Base-by-base conservation (phyloP, 1,140 invertebrate genomes). In the Pogonomyrmex barbatus region DNA sequence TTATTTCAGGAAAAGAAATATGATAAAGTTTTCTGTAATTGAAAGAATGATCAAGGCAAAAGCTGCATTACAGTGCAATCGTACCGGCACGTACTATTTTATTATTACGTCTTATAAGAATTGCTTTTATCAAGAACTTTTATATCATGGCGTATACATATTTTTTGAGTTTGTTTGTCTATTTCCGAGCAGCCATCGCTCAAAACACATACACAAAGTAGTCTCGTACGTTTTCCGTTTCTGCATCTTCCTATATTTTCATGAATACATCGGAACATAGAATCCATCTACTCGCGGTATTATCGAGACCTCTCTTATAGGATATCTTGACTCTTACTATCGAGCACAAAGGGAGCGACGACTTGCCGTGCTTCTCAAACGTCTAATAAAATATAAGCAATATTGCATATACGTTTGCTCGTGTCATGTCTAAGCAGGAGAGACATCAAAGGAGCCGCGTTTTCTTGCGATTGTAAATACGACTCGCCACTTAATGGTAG, bases 271-370 rank as follows among this genome's bases (percentile, higher is more conserved):
- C 81, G 45, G n/a, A 65, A 65, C 47, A 30, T 58, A 50, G 30
- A 10, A 58, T 60, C 33, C 65, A n/a, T 88, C 86, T 89, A 86
- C 84, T 85, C 85, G 83, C 67, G 78, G 71, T 86, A 90, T 87
- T 87, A 90, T 85, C 56, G 70, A 54, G 77, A 91, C 89, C 91
- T 90, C 88, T 87, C 88, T 79, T 85, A 88, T 85, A 88, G 89
- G 88, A 83, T 89, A 90, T 89, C 88, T 84, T 86, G 88, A 81
- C 78, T 87, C 82, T 58, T 82, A 73, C 39, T 58, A 58, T 71
- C 36, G 47, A 39, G 52, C 10, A 82, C 52, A 82, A 71, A 56
- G 50, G 24, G 14, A 73, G 39, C 63, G 47, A 30, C 63, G 47
- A 70, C 68, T 56, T 42, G 14, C 39, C 33, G 9, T 45, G 12